Percentiles rank a stretch among this genome's conserved stretches.
Conservation (phyloP, 2,113 vertebrate species). For the Apeltes quadracus region DNA sequence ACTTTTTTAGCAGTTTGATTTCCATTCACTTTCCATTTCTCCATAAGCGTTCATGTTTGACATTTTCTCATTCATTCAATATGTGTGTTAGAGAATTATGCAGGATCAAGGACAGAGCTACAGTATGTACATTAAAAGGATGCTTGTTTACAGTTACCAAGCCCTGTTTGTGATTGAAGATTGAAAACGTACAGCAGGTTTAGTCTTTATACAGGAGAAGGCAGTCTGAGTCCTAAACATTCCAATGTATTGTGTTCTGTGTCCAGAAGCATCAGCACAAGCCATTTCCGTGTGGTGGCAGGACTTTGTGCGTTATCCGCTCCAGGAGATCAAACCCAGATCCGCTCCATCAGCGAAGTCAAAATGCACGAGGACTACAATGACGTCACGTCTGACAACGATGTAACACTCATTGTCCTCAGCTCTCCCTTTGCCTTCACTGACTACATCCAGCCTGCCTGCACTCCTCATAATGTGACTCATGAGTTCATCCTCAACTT, state of each 20-base stretch:
- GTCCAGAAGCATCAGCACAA: constrained; percentile 3
- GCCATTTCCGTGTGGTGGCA: constrained; percentile 43
- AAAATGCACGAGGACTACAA: constrained; percentile 43
- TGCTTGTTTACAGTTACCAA: neutral
- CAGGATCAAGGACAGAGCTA: neutral
- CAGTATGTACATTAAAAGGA: neutral
- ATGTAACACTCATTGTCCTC: constrained; percentile 62
- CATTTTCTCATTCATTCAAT: neutral
- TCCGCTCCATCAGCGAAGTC: constrained; percentile 33
- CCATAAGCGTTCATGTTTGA: neutral
- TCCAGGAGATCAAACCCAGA: constrained; percentile 45
- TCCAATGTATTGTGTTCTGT: constrained; percentile 14
- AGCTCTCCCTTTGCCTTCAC: constrained; percentile 52
- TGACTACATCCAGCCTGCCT: constrained; percentile 58
- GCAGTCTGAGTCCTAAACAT: neutral
- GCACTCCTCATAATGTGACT: constrained; percentile 32
- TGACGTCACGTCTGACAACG: constrained; percentile 21
- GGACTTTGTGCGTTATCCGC: constrained; percentile 32
- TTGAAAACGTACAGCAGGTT: neutral
- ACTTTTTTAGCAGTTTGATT: neutral
- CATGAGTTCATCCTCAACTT: constrained; percentile 57
- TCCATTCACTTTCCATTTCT: neutral
- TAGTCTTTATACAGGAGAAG: neutral
- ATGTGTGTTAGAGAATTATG: neutral
- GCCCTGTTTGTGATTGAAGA: neutral